A percentile compares a stretch with the other conserved stretches of the same genome.
Evolutionary conservation across 1,140 invertebrate genomes (phyloP).

Genomic region (Sarcophaga bullata): DNA sequence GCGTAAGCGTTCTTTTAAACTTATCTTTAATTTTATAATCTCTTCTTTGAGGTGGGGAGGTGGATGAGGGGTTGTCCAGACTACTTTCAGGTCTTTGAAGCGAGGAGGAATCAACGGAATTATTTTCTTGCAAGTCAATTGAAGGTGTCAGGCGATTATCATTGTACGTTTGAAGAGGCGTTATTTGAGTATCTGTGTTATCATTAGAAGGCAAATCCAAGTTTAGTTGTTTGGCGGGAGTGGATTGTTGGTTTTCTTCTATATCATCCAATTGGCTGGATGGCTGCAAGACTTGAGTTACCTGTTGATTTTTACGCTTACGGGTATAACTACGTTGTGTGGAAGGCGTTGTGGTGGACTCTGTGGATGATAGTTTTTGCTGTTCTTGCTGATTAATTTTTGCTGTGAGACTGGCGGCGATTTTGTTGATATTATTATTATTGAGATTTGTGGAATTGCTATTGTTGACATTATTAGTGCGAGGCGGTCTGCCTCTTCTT

Average conservation of each 20-base stretch:
- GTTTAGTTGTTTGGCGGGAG: slow-evolving; percentile 55
- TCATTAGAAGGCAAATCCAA: slow-evolving; percentile 46
- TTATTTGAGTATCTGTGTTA: slow-evolving; percentile 52
- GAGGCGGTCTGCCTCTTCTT: slow-evolving; percentile 54
- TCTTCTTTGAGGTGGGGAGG: slow-evolving; percentile 56
- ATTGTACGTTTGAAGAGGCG: slow-evolving; percentile 50
- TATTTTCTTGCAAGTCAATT: slow-evolving; percentile 43
- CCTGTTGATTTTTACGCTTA: slow-evolving; percentile 63
- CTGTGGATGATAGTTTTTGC: neutral
- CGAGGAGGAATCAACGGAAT: slow-evolving; percentile 42
- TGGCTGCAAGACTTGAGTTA: slow-evolving; percentile 53
- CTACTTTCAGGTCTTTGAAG: slow-evolving; percentile 35
- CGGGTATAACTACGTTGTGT: slow-evolving; percentile 55
- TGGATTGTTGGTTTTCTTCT: slow-evolving; percentile 45
- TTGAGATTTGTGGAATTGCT: slow-evolving; percentile 49
- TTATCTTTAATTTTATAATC: slow-evolving; percentile 64
- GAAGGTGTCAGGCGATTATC: slow-evolving; percentile 47
- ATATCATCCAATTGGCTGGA: slow-evolving; percentile 34
- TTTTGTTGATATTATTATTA: slow-evolving; percentile 63
- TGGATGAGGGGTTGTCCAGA: slow-evolving; percentile 45
- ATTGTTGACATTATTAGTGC: slow-evolving; percentile 53
- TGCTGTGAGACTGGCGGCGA: slow-evolving; percentile 58
- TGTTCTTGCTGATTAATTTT: slow-evolving; percentile 48
- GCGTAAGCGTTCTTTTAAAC: slow-evolving; percentile 60
- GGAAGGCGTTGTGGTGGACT: slow-evolving; percentile 32